phyloP scores from a whole-genome alignment of 1,140 invertebrate species.

The Cherax destructor region DNA sequence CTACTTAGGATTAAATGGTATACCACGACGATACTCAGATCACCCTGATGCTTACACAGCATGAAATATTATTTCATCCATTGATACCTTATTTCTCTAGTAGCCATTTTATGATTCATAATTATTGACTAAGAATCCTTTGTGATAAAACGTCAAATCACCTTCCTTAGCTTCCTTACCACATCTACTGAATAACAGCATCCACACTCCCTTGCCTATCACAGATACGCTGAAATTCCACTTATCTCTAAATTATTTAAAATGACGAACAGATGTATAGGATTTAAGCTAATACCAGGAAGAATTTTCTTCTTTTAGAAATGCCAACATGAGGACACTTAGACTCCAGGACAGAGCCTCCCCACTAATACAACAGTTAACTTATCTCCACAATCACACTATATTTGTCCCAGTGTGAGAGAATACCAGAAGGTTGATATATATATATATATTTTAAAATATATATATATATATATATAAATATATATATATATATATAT shows the following conservation, averaged over 20 bases:
- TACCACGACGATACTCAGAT: slow-evolving; percentile 84
- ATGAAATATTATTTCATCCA: slow-evolving; percentile 75
- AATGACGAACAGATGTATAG: slow-evolving; percentile 61
- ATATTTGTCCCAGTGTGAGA: too few relatives aligned
- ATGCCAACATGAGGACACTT: slow-evolving; percentile 28
- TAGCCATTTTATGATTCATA: slow-evolving; percentile 28
- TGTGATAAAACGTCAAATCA: not conserved
- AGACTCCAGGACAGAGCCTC: too few relatives aligned
- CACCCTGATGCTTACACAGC: slow-evolving; percentile 81
- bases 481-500: too few relatives aligned
- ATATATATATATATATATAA: too few relatives aligned
- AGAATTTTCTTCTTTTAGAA: slow-evolving; percentile 25
- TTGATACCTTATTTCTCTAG: slow-evolving; percentile 24
- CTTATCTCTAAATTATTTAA: slow-evolving; percentile 77
- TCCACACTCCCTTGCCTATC: too few relatives aligned
- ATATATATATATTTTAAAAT: too few relatives aligned
- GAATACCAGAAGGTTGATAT: too few relatives aligned
- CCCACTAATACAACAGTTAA: too few relatives aligned
- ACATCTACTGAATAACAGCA: slow-evolving; percentile 24
- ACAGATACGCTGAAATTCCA: too few relatives aligned
- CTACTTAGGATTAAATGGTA: slow-evolving; percentile 84
- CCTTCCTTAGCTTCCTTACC: slow-evolving; percentile 4
- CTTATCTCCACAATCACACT: too few relatives aligned
- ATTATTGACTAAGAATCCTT: slow-evolving; percentile 39
- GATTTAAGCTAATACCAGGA: not conserved